phyloP scores from a whole-genome alignment of 2,888 invertebrate species.

The Harpagoxenus sublaevis region DNA sequence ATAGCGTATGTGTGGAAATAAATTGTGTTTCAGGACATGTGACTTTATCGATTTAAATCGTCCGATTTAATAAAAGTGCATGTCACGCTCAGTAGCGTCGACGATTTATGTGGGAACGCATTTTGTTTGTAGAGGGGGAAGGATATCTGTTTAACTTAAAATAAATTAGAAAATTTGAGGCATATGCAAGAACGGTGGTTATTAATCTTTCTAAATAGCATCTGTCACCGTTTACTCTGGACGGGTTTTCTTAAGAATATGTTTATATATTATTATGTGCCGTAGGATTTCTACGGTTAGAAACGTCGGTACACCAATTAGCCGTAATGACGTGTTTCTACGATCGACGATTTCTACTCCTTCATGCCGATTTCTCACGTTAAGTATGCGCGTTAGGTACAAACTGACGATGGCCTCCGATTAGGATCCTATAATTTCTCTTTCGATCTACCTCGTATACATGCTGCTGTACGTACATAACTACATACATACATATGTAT shows the following conservation, averaged over 20 bases:
- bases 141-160: conserved; percentile 9
- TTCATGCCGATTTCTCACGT: conserved; percentile 48
- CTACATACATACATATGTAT: not conserved
- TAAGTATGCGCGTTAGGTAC: conserved; percentile 34
- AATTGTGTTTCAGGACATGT: not conserved
- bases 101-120: conserved; percentile 14
- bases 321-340: conserved; percentile 51
- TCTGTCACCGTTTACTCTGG: conserved; percentile 41
- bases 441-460: conserved; percentile 39
- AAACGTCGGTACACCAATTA: conserved; percentile 50
- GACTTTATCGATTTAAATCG: conserved; percentile 23
- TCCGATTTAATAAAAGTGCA: conserved; percentile 28
- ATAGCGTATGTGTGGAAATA: not conserved
- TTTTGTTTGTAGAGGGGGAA: not conserved
- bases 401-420: conserved; percentile 42
- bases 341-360: conserved; percentile 51
- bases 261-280: conserved; percentile 46
- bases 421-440: conserved; percentile 52
- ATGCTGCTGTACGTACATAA: not conserved
- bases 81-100: not conserved
- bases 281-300: conserved; percentile 45
- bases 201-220: conserved; percentile 51
- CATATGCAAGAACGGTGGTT: conserved; percentile 16
- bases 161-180: conserved; percentile 39
- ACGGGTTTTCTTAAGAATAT: conserved; percentile 45